Evolutionary conservation across 2,888 invertebrate species (phyloP), one percentile per base, ranked within the genome.

Genomic region (Xestoiulus laeticollis): DNA sequence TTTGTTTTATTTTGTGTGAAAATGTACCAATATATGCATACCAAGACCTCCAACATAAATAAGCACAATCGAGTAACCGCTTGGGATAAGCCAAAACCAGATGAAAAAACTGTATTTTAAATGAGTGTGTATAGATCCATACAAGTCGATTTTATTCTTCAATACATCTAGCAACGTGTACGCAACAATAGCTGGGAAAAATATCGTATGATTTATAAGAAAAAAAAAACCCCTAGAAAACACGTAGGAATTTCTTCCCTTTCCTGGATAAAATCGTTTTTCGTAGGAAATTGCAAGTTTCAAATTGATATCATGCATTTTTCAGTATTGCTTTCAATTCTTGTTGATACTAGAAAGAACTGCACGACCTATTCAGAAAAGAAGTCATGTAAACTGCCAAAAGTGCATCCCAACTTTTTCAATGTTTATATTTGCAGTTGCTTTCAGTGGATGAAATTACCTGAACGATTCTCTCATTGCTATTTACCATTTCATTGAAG

Each of bases 371-470:
- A 30, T 78, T 30, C 78, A 14, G 30, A 30, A 78, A 78, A 78
- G 78, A 26, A 78, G 78, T 78, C 78, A 16, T 78, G 78, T 30
- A 78, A 78, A 78, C 78, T 78, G 78, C 78, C 30, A 78, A 30
- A 26, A 14, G 6, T 30, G 78, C 78, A 30, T 30, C 78, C 26
- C 30, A 78, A 30, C 30, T 78, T 38, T 78, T 78, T 30, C 78
- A 78, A 78, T 78, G 78, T 78, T 78, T 78, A 78, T 78, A 78
- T 78, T 78, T 78, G 30, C 78, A 78, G 78, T 78, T 78, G 78
- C 78, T 78, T 78, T 78, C 30, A 78, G 78, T 78, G 78, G 30
- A 78, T 78, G 78, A 78, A 78, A 78, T 78, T 78, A 78, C 78
- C 8, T 30, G 78, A 78, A 30, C 78, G 30, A 78, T 78, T 78